phyloP scores from a whole-genome alignment of 2,888 invertebrate genomes.

The Neoscelio sp. region DNA sequence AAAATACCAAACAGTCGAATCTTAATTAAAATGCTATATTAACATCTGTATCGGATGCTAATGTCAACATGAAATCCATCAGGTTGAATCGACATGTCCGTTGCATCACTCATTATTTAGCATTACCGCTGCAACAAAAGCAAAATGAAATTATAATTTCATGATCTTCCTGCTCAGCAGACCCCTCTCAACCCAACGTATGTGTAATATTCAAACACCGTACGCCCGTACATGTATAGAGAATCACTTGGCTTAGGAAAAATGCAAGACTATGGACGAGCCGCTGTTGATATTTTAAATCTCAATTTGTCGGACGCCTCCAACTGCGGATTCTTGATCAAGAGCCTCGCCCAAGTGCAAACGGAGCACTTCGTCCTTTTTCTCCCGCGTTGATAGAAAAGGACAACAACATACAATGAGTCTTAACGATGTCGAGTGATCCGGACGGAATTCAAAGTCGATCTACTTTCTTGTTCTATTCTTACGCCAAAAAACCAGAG shows the following conservation, averaged over 20 bases:
- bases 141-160: conserved; percentile 22
- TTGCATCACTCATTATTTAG: background rate
- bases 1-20: too few species aligned
- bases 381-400: conserved; percentile 14
- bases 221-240: background rate
- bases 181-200: too few species aligned
- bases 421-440: conserved; percentile 3
- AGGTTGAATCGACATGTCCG: background rate
- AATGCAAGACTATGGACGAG: background rate
- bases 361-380: conserved; percentile 5
- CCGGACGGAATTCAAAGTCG: conserved; percentile 26
- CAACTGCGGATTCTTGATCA: background rate
- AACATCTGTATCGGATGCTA: too few species aligned
- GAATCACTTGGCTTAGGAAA: too few species aligned
- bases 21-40: too few species aligned
- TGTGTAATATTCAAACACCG: background rate
- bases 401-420: conserved; percentile 10
- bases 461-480: conserved; percentile 23
- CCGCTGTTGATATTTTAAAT: background rate
- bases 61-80: background rate
- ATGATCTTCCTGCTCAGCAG: background rate
- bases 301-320: background rate
- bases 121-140: background rate
- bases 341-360: conserved; percentile 24
- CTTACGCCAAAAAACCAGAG: conserved; percentile 10